Percentiles rank a stretch among this genome's conserved stretches.
phyloP scores from a whole-genome alignment of 2,888 invertebrate species.

The Drosophila nigricruria region DNA sequence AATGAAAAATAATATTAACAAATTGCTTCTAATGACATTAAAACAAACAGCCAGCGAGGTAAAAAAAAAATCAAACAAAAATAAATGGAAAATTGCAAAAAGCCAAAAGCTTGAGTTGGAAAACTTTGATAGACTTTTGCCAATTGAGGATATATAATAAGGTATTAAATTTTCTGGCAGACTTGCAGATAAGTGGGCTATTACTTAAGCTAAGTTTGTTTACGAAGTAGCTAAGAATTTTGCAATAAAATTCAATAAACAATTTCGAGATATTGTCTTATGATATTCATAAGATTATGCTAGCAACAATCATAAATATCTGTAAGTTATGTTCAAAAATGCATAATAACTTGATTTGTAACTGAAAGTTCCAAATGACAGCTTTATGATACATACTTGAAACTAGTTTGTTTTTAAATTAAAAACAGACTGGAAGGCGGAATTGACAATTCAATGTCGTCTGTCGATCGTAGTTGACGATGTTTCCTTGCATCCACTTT shows the following conservation, averaged over 20 bases:
- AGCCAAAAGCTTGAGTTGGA: background rate
- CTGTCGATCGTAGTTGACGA: background rate
- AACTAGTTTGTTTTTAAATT: background rate
- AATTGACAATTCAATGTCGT: background rate
- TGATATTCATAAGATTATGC: background rate
- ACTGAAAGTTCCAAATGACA: background rate
- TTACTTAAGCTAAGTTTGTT: background rate
- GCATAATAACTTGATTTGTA: background rate
- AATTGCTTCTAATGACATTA: constrained; percentile 4
- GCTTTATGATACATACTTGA: background rate
- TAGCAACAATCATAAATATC: background rate
- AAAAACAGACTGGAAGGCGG: background rate
- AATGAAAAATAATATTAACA: background rate
- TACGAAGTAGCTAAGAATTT: background rate
- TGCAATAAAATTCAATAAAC: no score
- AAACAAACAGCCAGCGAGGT: background rate
- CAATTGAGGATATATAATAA: background rate
- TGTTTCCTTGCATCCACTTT: background rate
- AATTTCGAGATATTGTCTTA: background rate
- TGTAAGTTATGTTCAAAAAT: background rate
- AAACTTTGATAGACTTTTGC: background rate
- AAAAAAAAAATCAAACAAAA: background rate
- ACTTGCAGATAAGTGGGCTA: no score
- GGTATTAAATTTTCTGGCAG: no score
- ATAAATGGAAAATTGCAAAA: no score